Conservation (phyloP, 2,113 vertebrate species). For the Notarius quadriscutis region DNA sequence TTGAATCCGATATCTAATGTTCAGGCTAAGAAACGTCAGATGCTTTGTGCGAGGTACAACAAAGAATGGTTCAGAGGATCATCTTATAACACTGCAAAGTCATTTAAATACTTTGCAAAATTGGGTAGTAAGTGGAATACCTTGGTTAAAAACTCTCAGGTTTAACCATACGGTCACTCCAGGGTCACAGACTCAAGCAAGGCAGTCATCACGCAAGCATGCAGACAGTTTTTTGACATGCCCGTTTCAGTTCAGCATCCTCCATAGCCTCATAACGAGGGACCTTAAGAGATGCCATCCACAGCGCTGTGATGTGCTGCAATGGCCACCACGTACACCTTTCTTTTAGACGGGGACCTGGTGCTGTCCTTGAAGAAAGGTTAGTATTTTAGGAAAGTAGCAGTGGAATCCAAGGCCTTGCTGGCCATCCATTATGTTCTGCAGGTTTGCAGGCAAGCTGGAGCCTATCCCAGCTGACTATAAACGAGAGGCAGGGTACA, state of each 20-base stretch:
- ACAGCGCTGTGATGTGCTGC: neutral
- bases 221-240: neutral
- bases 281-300: neutral
- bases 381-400: neutral
- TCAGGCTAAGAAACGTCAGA: neutral
- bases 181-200: neutral
- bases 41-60: neutral
- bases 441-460: too few species aligned
- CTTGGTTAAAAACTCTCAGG: neutral
- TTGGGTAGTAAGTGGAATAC: neutral
- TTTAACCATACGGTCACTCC: neutral
- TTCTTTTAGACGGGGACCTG: neutral
- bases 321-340: neutral
- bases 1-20: neutral
- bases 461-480: too few species aligned
- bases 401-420: neutral
- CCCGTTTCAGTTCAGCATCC: neutral
- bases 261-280: neutral
- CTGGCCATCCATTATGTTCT: neutral
- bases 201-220: neutral
- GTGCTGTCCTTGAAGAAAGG: neutral
- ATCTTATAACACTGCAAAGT: neutral
- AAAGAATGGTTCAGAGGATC: neutral
- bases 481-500: too few species aligned
- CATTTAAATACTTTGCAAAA: neutral